These are phyloP conservation scores for Phorcus lineatus DNA, from an alignment of 2,888 invertebrate species.

Conservation along the genomic window DNA sequence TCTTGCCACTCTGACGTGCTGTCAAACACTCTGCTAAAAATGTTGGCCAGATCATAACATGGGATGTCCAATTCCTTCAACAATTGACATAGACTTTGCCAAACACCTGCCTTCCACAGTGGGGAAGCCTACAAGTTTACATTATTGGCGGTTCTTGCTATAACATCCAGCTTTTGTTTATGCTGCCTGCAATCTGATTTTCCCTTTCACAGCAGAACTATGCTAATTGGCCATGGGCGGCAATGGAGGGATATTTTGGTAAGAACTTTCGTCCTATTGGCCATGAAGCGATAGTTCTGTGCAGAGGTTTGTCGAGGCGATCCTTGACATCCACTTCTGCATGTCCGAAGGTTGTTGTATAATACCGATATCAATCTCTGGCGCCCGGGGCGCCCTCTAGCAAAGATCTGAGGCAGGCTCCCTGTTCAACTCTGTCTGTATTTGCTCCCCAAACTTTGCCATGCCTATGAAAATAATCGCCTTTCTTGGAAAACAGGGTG, in stretches of 20 bases:
- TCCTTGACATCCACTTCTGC: constrained; percentile 15
- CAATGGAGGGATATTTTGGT: constrained; percentile 1
- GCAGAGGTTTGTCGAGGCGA: neutral
- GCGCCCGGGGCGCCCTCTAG: neutral
- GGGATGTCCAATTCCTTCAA: constrained; percentile 21
- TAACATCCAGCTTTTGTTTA: constrained; percentile 26
- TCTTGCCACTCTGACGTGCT: constrained; percentile 21
- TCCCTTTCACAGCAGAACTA: constrained; percentile 26
- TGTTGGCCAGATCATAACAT: constrained; percentile 21
- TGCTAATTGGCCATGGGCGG: constrained; percentile 26
- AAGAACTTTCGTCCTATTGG: constrained; percentile 18
- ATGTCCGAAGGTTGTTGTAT: constrained; percentile 13
- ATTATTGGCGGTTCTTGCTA: constrained; percentile 20
- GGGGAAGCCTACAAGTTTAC: constrained; percentile 5
- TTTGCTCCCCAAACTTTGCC: constrained; percentile 20
- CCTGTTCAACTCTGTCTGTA: constrained; percentile 10
- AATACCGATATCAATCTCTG: constrained; percentile 7
- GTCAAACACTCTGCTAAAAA: constrained; percentile 15
- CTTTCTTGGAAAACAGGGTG: constrained; percentile 10
- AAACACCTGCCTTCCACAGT: constrained; percentile 13
- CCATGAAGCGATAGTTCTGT: constrained; percentile 27
- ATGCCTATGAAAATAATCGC: constrained; percentile 17
- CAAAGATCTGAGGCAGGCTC: constrained; percentile 7
- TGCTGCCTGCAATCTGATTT: constrained; percentile 24
- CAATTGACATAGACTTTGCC: constrained; percentile 18